Conservation (phyloP, 2,113 vertebrate species). For the Haplotaxodon microlepis region DNA sequence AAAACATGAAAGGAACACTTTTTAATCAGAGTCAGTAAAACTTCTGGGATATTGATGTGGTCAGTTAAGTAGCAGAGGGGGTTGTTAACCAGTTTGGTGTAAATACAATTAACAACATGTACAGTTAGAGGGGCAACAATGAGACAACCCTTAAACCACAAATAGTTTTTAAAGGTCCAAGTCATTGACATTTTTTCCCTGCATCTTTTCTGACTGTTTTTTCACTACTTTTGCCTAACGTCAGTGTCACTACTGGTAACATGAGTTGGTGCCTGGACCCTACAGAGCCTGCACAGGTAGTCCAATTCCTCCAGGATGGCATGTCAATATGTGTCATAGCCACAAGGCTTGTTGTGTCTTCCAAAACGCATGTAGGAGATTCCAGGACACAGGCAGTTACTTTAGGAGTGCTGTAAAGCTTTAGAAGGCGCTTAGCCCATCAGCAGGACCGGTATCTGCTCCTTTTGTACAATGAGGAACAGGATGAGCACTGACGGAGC, state of each 20-base stretch:
- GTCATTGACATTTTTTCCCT: background rate
- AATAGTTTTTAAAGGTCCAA: background rate
- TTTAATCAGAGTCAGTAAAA: background rate
- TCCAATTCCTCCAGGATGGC: background rate
- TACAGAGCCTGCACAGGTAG: background rate
- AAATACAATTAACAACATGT: background rate
- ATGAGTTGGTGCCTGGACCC: background rate
- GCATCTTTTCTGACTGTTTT: background rate
- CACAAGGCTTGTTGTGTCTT: background rate
- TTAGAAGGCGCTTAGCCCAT: background rate
- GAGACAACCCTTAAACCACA: background rate
- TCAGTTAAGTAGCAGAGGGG: background rate
- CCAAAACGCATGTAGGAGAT: background rate
- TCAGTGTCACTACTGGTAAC: background rate
- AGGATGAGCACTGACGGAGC: background rate
- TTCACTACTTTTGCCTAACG: background rate
- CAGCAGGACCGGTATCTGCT: background rate
- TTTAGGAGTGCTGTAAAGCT: rapidly evolving
- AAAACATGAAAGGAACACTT: background rate
- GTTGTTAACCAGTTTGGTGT: background rate
- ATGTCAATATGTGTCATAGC: background rate
- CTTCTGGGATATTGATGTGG: background rate
- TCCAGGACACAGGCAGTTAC: background rate
- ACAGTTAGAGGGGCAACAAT: background rate
- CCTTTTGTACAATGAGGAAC: background rate